Conservation (phyloP, 2,797 vertebrate genomes). For the Phrynocephalus guinanensis region DNA sequence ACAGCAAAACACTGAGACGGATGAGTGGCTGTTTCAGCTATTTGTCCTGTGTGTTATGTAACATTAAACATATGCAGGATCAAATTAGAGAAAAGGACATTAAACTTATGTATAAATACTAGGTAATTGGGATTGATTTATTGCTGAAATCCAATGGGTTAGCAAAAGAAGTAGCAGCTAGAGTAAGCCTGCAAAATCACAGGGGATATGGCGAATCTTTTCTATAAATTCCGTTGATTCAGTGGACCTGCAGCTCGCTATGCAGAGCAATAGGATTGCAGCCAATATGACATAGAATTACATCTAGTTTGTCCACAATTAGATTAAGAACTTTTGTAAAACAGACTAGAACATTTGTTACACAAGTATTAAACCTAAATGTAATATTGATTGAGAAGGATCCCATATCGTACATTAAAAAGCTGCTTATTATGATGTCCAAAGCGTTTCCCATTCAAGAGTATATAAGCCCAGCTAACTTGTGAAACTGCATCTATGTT, state of each 20-base stretch:
- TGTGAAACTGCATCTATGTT: background rate
- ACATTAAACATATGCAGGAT: background rate
- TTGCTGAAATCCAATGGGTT: too few relatives aligned
- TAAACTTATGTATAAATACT: constrained; percentile 50
- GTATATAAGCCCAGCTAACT: constrained; percentile 54
- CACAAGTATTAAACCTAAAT: constrained; percentile 51
- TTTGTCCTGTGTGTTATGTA: background rate
- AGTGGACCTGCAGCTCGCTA: too few relatives aligned
- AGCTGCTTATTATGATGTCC: constrained; percentile 45
- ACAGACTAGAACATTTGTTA: constrained; percentile 24
- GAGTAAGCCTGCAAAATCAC: too few relatives aligned
- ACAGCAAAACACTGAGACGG: background rate
- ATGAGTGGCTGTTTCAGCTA: background rate
- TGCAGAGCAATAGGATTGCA: background rate
- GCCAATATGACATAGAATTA: background rate
- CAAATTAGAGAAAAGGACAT: constrained; percentile 30
- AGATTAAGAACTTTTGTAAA: constrained; percentile 31
- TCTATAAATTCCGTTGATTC: too few relatives aligned
- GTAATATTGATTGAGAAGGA: constrained; percentile 64
- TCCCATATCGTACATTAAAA: constrained; percentile 24
- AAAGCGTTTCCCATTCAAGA: constrained; percentile 44
- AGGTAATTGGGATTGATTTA: constrained; percentile 43
- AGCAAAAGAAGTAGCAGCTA: too few relatives aligned
- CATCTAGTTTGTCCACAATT: constrained; percentile 48
- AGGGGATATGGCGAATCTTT: too few relatives aligned